Evolutionary conservation across 2,888 invertebrate genomes (phyloP).

Genomic region (Ptychoptera albimana): DNA sequence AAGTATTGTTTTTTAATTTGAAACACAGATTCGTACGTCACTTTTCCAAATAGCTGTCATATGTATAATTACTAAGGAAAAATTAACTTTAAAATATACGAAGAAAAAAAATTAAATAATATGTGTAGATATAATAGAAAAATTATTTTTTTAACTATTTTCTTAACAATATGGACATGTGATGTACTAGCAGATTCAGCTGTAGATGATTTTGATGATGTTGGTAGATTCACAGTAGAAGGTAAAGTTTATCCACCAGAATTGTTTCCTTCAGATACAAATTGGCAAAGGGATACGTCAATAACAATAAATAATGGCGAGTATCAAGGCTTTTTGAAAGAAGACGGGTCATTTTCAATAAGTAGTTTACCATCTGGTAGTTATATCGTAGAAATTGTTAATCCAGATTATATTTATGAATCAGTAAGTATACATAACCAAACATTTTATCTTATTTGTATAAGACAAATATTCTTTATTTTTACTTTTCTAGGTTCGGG

Average conservation of each 20-base stretch:
- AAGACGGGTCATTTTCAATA: conserved; percentile 81
- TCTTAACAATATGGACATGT: too few species aligned
- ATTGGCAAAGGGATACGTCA: conserved; percentile 64
- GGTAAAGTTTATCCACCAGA: conserved; percentile 67
- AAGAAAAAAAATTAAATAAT: too few species aligned
- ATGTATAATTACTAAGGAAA: too few species aligned
- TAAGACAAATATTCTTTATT: too few species aligned
- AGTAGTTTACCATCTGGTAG: conserved; percentile 83
- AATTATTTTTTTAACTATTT: too few species aligned
- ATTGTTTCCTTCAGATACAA: conserved; percentile 34
- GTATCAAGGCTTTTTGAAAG: conserved; percentile 71
- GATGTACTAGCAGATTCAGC: neutral
- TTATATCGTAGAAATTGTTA: conserved; percentile 81
- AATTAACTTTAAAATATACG: too few species aligned
- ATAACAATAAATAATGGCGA: conserved; percentile 81
- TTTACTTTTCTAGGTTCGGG: conserved; percentile 35
- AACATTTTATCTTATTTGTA: neutral
- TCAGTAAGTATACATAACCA: conserved; percentile 36
- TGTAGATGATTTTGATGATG: conserved; percentile 26
- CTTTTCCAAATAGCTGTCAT: too few species aligned
- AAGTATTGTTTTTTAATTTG: too few species aligned
- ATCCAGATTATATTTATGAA: conserved; percentile 86
- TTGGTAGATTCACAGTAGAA: conserved; percentile 57
- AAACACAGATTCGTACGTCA: too few species aligned
- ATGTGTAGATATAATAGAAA: too few species aligned